A percentile compares a stretch with the other conserved stretches of the same genome.
phyloP scores from a whole-genome alignment of 2,797 vertebrate genomes.

The Sebastes iracundus region DNA sequence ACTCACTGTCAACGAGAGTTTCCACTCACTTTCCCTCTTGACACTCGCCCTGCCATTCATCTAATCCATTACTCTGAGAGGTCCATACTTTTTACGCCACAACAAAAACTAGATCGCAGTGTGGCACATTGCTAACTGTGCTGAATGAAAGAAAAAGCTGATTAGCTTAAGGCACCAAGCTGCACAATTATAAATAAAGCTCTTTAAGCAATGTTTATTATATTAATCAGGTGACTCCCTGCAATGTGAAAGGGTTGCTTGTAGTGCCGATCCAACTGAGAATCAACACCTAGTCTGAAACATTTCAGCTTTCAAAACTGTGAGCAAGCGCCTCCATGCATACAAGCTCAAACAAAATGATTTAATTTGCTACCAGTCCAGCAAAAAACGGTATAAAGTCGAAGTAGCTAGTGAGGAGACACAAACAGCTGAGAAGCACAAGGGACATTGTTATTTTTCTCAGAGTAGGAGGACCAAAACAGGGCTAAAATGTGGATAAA shows the following conservation, averaged over 20 bases:
- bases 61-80: rapidly evolving
- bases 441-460: background rate
- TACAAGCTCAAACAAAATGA: background rate
- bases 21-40: background rate
- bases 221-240: background rate
- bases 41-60: background rate
- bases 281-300: background rate
- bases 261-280: background rate
- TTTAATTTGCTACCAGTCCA: background rate
- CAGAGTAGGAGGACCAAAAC: background rate
- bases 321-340: background rate
- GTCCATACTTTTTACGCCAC: background rate
- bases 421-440: background rate
- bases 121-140: background rate
- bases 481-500: background rate
- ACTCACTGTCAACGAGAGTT: background rate
- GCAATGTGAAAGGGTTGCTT: background rate
- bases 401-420: background rate
- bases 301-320: background rate
- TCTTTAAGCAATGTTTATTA: background rate
- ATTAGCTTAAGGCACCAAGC: background rate
- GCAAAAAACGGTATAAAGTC: background rate
- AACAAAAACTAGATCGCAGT: background rate
- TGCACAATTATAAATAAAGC: background rate
- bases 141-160: background rate